Base-by-base conservation (phyloP, 2,797 vertebrate genomes). In the Botia almorhae region DNA sequence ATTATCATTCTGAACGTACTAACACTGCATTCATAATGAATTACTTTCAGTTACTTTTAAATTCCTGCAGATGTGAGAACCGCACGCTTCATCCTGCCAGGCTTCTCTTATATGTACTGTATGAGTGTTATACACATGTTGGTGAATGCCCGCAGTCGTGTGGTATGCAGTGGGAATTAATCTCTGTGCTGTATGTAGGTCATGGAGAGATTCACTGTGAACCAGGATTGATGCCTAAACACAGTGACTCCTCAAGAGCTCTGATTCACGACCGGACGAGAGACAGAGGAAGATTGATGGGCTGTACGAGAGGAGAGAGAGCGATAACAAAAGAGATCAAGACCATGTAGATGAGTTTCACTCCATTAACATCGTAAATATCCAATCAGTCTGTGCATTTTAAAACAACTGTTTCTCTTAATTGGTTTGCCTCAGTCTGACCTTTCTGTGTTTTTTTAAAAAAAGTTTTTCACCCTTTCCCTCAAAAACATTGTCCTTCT, bases 101-200 rank as follows among this genome's bases (percentile, higher is more conserved):
- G n/a, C 8, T 51, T 51, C 7, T 39, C 33, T 26, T 26, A 23
- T 55, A 55, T 48, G 75, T 56, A 2, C 33, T 16, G 7, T 51
- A 5, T 46, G 39, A 26, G 17, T 13, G 17, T n/a, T 64, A 65
- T 46, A 51, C 7, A 64, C 3, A 33, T 33, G 60, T 53, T 26
- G 21, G 36, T 21, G 29, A 55, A 55, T 23, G 63, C 48, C 73
- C 74, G 36, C 33, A 0, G 55, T n/a, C 76, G 51, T 71, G 5
- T 13, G 33, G 1, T 17, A 39, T 76, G 26, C 61, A 21, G 26
- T 70, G 56, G 10, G 8, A 39, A 69, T 61, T 79, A 39, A 53
- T 46, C 58, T 43, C 13, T 71, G 56, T 79, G 68, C 33, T 43
- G 68, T 69, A 78, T 78, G 46, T 79, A 79, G 76, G 76, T 79